Conservation (phyloP, 2,113 vertebrate genomes). For the Tachysurus vachellii region DNA sequence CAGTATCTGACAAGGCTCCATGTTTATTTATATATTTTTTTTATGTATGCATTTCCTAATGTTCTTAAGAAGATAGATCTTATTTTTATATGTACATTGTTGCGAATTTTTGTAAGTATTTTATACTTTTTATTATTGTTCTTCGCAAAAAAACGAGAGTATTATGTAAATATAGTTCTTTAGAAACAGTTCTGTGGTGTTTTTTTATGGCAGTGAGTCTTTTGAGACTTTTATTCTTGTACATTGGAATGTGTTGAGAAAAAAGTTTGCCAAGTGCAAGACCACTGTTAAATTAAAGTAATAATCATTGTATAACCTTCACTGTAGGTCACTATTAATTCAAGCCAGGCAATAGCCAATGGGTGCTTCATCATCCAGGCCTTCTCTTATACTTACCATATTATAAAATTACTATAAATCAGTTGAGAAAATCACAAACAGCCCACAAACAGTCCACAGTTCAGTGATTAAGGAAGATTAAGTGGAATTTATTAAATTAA, state of each 20-base stretch:
- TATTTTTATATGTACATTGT: constrained; percentile 82
- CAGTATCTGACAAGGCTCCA: constrained; percentile 49
- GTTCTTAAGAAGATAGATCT: constrained; percentile 74
- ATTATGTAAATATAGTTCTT: constrained; percentile 82
- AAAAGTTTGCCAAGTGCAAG: background rate
- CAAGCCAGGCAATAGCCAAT: background rate
- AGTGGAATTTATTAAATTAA: background rate
- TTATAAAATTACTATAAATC: background rate
- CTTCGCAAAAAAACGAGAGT: constrained; percentile 74
- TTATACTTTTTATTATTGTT: constrained; percentile 81
- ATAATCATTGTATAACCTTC: background rate
- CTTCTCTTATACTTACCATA: background rate
- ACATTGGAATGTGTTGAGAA: background rate
- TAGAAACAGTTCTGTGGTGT: constrained; percentile 63
- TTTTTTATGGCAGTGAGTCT: too few species aligned
- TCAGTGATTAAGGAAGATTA: background rate
- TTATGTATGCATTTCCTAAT: constrained; percentile 75
- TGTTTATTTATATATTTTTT: constrained; percentile 69
- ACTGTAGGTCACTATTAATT: background rate
- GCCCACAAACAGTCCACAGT: background rate
- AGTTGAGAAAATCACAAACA: background rate
- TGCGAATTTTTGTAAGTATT: constrained; percentile 78
- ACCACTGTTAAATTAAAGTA: background rate
- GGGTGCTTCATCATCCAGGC: background rate
- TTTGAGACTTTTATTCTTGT: background rate